Percentiles rank a stretch among this genome's conserved stretches.
phyloP scores from a whole-genome alignment of 2,113 vertebrate species.

The Xyrauchen texanus region DNA sequence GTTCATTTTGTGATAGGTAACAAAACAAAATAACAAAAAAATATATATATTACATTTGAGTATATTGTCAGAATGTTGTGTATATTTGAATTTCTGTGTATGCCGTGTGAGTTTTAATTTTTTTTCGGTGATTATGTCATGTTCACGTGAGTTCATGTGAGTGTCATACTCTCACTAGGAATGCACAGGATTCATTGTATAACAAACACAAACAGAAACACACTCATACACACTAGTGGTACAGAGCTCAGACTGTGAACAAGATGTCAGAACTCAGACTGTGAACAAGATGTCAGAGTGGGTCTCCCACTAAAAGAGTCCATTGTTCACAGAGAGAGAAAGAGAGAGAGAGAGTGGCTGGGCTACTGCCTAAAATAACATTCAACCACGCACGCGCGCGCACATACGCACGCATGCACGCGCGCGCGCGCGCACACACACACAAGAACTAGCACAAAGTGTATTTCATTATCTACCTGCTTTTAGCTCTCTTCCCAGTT shows the following conservation, averaged over 20 bases:
- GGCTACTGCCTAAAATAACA: constrained; percentile 60
- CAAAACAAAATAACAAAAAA: too few species aligned
- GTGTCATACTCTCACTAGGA: constrained; percentile 28
- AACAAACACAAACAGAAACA: constrained; percentile 11
- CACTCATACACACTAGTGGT: background rate
- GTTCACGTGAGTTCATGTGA: background rate
- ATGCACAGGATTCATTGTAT: constrained; percentile 39
- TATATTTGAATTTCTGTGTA: background rate
- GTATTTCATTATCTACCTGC: too few species aligned
- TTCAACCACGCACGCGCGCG: constrained; percentile 29
- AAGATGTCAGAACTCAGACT: constrained; percentile 29
- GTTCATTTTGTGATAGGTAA: too few species aligned
- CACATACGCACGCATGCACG: background rate
- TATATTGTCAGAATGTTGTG: too few species aligned
- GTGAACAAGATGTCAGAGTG: constrained; percentile 26
- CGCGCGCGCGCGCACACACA: background rate
- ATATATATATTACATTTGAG: too few species aligned
- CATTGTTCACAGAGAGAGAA: constrained; percentile 49
- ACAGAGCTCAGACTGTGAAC: constrained; percentile 10
- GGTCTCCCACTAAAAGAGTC: constrained; percentile 49
- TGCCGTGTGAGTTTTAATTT: background rate
- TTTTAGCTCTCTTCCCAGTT: too few species aligned
- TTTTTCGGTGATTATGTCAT: background rate
- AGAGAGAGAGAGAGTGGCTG: constrained; percentile 43
- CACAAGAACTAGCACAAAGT: background rate